These are phyloP conservation scores for Lichenostomus cassidix DNA, from an alignment of 2,113 vertebrate species.

Conservation along the genomic window DNA sequence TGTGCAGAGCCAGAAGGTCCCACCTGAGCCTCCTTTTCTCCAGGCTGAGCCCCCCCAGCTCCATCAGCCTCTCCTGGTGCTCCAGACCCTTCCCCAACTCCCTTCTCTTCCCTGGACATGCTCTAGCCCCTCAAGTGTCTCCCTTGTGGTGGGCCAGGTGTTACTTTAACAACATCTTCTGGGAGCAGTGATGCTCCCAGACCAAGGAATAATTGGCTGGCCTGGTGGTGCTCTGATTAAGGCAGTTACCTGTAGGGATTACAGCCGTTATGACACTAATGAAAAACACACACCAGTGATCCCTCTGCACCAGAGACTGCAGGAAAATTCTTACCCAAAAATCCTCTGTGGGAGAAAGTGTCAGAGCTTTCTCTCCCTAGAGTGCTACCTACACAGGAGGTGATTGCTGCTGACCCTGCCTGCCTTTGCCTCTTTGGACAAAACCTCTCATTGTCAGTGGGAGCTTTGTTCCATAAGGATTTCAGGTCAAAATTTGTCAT, in stretches of 20 bases:
- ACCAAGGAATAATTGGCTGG: neutral
- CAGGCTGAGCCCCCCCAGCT: neutral
- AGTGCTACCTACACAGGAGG: neutral
- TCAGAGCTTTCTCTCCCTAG: neutral
- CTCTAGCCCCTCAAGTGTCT: neutral
- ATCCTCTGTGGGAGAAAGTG: neutral
- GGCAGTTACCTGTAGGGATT: neutral
- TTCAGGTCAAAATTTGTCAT: neutral
- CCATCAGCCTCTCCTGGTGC: accelerated
- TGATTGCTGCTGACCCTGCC: neutral
- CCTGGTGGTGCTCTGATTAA: neutral
- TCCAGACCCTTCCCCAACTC: neutral
- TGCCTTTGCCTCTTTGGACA: neutral
- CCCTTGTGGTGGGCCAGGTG: neutral
- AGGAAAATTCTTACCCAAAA: neutral
- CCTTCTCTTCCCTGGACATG: accelerated
- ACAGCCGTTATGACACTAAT: neutral
- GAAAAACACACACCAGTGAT: neutral
- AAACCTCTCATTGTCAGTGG: neutral
- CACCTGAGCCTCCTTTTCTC: neutral
- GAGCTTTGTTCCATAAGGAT: neutral
- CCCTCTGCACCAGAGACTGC: neutral
- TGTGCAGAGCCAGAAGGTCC: neutral
- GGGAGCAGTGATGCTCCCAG: neutral
- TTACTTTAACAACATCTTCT: accelerated